Percentiles rank a stretch among this genome's conserved stretches.
Evolutionary conservation across 2,888 invertebrate genomes (phyloP).

Genomic region (Plebejus anna): DNA sequence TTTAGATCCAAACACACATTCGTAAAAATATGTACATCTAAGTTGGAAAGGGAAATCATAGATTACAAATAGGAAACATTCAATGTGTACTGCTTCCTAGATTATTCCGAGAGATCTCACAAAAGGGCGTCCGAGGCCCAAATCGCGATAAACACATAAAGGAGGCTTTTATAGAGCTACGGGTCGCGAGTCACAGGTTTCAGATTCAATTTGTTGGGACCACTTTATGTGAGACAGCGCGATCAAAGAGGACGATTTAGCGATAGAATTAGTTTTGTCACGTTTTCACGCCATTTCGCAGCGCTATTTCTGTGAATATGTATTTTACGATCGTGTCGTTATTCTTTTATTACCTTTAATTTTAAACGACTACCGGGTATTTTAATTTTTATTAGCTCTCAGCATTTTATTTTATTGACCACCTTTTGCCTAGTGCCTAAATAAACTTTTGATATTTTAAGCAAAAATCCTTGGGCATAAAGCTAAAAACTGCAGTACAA

Average conservation of each 20-base stretch:
- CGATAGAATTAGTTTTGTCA: conserved; percentile 53
- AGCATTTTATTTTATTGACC: background rate
- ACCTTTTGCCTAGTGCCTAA: background rate
- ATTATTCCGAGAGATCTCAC: conserved; percentile 29
- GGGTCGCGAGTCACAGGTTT: conserved; percentile 40
- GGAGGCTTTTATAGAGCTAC: conserved; percentile 36
- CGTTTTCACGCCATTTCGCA: conserved; percentile 31
- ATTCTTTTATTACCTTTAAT: conserved; percentile 4
- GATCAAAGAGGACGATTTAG: conserved; percentile 46
- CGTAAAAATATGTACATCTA: background rate
- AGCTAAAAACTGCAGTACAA: background rate
- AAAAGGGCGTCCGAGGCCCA: conserved; percentile 35
- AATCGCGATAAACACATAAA: conserved; percentile 57
- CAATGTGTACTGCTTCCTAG: conserved; percentile 8
- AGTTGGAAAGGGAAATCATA: background rate
- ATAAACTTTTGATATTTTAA: background rate
- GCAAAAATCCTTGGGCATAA: background rate
- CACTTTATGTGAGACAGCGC: conserved; percentile 50
- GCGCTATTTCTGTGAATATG: conserved; percentile 24
- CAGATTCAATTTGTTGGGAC: conserved; percentile 57
- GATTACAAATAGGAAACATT: conserved; percentile 20
- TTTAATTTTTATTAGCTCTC: background rate
- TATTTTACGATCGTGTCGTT: conserved; percentile 15
- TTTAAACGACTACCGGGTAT: background rate
- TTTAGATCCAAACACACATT: background rate